Conservation (phyloP, 1,140 invertebrate genomes). For the Hestina assimilis region DNA sequence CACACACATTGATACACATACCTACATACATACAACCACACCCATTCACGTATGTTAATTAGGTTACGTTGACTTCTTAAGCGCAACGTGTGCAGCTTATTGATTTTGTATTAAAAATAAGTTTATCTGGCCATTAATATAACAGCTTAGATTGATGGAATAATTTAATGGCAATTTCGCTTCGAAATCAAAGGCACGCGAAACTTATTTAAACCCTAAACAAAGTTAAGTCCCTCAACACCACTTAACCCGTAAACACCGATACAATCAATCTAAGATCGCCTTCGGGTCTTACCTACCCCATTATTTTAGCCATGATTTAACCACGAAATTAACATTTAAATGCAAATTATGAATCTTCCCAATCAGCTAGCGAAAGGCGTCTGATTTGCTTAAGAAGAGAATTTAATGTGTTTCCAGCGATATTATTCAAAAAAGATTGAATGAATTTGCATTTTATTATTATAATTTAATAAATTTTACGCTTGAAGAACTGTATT, state of each 20-base stretch:
- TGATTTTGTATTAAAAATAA: too few relatives aligned
- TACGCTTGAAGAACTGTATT: background rate
- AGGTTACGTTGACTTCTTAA: background rate
- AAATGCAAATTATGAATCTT: conserved; percentile 39
- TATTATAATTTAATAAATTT: background rate
- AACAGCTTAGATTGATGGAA: too few relatives aligned
- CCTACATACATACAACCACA: too few relatives aligned
- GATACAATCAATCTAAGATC: conserved; percentile 2
- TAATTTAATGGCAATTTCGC: too few relatives aligned
- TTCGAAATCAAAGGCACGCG: too few relatives aligned
- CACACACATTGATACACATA: too few relatives aligned
- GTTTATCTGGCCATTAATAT: too few relatives aligned
- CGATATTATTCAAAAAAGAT: conserved; percentile 20
- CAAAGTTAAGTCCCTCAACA: background rate
- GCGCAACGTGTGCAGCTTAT: too few relatives aligned
- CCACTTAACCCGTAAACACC: conserved; percentile 9
- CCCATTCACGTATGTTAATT: too few relatives aligned
- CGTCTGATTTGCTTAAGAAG: conserved; percentile 31
- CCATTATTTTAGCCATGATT: conserved; percentile 31
- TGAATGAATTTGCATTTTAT: conserved; percentile 22
- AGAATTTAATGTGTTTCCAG: conserved; percentile 37
- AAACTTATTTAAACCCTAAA: background rate
- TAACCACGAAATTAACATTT: conserved; percentile 36
- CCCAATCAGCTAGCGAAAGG: conserved; percentile 32
- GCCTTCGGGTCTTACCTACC: conserved; percentile 16